Percentiles rank a stretch among this genome's conserved stretches.
These are phyloP conservation scores for Onthophagus sagittarius DNA, from an alignment of 2,888 invertebrate species.

Conservation along the genomic window DNA sequence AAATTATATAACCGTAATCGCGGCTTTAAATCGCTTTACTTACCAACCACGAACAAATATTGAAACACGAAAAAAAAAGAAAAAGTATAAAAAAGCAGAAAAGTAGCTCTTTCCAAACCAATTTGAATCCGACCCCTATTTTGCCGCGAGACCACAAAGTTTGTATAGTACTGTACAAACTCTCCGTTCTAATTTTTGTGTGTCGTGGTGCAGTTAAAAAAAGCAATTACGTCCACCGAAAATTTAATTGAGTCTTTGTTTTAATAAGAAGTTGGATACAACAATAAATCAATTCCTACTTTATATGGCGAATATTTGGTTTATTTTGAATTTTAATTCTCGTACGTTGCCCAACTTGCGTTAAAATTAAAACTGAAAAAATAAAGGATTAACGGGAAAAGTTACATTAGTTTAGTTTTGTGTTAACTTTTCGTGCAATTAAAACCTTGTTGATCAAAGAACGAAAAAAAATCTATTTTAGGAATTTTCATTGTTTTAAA, in stretches of 20 bases:
- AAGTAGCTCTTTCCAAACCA: neutral
- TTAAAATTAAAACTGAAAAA: too few species aligned
- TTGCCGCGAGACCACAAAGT: neutral
- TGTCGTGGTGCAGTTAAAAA: neutral
- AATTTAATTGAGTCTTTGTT: neutral
- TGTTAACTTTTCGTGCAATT: too few species aligned
- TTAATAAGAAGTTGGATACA: neutral
- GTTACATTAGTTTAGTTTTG: too few species aligned
- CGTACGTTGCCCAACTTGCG: too few species aligned
- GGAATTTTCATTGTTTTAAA: too few species aligned
- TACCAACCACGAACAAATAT: neutral
- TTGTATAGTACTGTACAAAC: neutral
- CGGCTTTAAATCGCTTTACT: neutral
- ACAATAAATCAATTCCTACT: neutral
- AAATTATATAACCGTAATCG: neutral
- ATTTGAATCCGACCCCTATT: neutral
- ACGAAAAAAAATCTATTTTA: too few species aligned
- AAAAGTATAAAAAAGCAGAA: neutral
- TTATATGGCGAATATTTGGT: too few species aligned
- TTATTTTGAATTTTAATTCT: too few species aligned
- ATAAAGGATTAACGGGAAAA: too few species aligned
- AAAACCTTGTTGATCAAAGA: too few species aligned
- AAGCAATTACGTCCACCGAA: neutral
- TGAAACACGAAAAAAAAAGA: neutral
- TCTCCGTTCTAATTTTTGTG: neutral